Evolutionary conservation across 2,888 invertebrate genomes (phyloP), one percentile per base, ranked within the genome.

Genomic region (Cephonodes hylas): DNA sequence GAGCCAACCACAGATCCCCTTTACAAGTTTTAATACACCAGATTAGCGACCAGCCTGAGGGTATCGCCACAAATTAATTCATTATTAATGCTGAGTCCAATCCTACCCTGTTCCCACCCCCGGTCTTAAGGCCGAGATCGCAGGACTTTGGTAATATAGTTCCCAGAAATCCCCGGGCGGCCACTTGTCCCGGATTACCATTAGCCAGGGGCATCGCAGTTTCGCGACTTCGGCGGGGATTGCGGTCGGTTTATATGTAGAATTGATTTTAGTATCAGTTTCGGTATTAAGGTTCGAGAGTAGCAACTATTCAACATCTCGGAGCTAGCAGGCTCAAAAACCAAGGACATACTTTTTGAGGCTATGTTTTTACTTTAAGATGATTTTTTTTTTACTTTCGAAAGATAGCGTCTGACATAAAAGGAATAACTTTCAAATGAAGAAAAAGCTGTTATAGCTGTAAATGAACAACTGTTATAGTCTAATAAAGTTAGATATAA

Each of bases 91-190:
- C 74, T 82, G 80, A 83, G 84, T 80, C 80, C 79, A 76, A 73
- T 74, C 34, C 44, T 44, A 27, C 44, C n/a, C n/a, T n/a, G 20
- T 53, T n/a, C n/a, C n/a, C n/a, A n/a, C n/a, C n/a, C n/a, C n/a
- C n/a, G 31, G 53, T 59, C 53, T 56, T 77, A 77, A 81, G 76
- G 77, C 75, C 74, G 80, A 77, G 84, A 76, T 77, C 79, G 63
- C 67, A 74, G 72, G 67, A 74, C 72, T 71, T 76, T 68, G 75
- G 80, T 83, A 87, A 86, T 86, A 85, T 83, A 81, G 85, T 88
- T 89, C 88, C 86, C 89, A 83, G 80, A 75, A 73, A 69, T 82
- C 87, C 87, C 88, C 78, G 79, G 86, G 85, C 84, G 84, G 69
- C 80, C 85, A 88, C 91, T 90, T 88, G 88, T 80, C 77, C 80